Percentiles rank a stretch among this genome's conserved stretches.
Conservation (phyloP, 1,140 invertebrate species). For the Orussus abietinus region DNA sequence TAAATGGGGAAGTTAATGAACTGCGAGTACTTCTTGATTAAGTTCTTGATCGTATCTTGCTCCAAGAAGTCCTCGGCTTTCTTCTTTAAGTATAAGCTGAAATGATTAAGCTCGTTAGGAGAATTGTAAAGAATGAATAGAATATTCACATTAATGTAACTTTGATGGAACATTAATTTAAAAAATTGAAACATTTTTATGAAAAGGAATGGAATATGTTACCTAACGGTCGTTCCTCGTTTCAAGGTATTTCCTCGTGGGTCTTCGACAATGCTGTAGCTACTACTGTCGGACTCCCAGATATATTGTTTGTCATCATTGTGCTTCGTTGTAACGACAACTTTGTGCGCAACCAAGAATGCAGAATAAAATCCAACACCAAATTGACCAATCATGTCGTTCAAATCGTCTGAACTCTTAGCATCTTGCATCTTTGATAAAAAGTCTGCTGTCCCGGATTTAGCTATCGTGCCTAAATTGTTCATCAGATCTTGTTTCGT, state of each 20-base stretch:
- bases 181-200: constrained; percentile 1
- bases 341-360: constrained; percentile 88
- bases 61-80: constrained; percentile 96
- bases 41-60: constrained; percentile 80
- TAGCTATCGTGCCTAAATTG: constrained; percentile 98
- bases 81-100: constrained; percentile 87
- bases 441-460: constrained; percentile 98
- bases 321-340: constrained; percentile 93
- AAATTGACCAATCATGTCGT: constrained; percentile 92
- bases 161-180: constrained; percentile 8
- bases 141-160: constrained; percentile 3
- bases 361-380: constrained; percentile 98
- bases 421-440: constrained; percentile 87
- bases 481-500: constrained; percentile 91
- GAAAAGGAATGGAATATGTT: constrained; percentile 10
- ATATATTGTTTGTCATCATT: constrained; percentile 95
- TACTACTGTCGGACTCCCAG: constrained; percentile 93
- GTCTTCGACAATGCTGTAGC: constrained; percentile 89
- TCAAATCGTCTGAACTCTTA: constrained; percentile 61
- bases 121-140: no score
- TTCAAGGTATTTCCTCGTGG: constrained; percentile 88
- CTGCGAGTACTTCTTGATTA: constrained; percentile 98
- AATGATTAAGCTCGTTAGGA: no score
- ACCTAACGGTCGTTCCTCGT: constrained; percentile 71
- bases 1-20: constrained; percentile 99